Evolutionary conservation across 2,888 invertebrate genomes (phyloP), one percentile per base, ranked within the genome.

Genomic region (Hipparchia sbordonii): DNA sequence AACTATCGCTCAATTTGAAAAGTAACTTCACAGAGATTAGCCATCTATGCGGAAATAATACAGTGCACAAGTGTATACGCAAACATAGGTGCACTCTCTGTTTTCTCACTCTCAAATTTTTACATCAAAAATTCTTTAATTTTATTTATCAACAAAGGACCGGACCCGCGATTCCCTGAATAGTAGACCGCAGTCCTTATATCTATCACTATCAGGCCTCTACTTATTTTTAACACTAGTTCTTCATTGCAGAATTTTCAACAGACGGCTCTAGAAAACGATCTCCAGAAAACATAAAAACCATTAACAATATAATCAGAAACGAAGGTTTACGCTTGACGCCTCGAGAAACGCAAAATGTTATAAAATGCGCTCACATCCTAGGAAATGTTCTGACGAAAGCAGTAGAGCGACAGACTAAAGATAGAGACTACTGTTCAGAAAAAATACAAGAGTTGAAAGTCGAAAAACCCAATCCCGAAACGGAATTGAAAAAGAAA

Each of bases 281-380:
- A 0, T 90, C 92, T 0, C 92, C 92, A 0, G 89, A 89, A 13
- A 82, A 87, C 77, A 72, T 85, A 0, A 84, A 83, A 10, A 83
- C 87, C 1, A 80, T 92, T 4, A 88, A 86, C 78, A 83, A 84
- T 71, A 85, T 91, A 4, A 89, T 92, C 2, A 77, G 89, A 0
- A 85, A 86, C 60, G 92, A 91, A 71, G 93, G 93, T 0, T 76
- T 93, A 0, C 88, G 86, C 12, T 77, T 93, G 0, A 90, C 92
- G 0, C 89, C 92, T 0, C 78, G 89, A 0, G 93, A 93, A 66
- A 91, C 93, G 0, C 92, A 91, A 69, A 90, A 87, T 75, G 88
- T 93, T 0, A 89, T 93, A 4, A 91, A 92, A 82, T 93, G 93
- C 79, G 90, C 93, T 0, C 93, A 92, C 65, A 84, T 92, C 1